Evolutionary conservation across 2,797 vertebrate species (phyloP).

Genomic region (Rhabdomys pumilio): DNA sequence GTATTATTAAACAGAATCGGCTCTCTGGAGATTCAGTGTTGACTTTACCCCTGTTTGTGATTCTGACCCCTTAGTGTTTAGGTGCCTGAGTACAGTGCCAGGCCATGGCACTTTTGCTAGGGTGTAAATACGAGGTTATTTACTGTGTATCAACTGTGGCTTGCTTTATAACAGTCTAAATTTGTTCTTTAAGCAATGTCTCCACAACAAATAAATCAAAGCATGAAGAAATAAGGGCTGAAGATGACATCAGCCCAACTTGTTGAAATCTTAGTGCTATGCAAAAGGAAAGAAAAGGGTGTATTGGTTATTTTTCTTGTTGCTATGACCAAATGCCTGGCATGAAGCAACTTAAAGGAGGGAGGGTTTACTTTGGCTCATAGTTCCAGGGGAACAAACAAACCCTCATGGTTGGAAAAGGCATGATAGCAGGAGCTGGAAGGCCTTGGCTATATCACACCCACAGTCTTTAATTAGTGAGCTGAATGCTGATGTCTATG

Average conservation of each 20-base stretch:
- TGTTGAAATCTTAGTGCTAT: constrained; percentile 86
- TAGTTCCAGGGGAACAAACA: not conserved
- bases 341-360: not conserved
- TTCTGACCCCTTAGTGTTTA: constrained; percentile 18
- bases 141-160: constrained; percentile 84
- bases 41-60: constrained; percentile 20
- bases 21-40: constrained; percentile 30
- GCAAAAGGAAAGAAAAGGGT: constrained; percentile 83
- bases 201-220: constrained; percentile 88
- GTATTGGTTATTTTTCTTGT: not conserved
- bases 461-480: not conserved
- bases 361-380: not conserved
- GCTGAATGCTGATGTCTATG: not conserved
- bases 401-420: not conserved
- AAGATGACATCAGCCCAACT: constrained; percentile 89
- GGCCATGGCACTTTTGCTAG: not conserved
- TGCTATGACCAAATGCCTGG: not conserved
- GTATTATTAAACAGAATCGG: constrained; percentile 9
- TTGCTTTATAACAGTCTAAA: constrained; percentile 89
- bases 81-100: not conserved
- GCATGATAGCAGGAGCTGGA: not conserved
- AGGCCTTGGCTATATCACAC: not conserved
- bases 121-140: constrained; percentile 32
- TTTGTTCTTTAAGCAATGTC: constrained; percentile 88
- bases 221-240: constrained; percentile 88